These are phyloP conservation scores for Xylota sylvarum DNA, from an alignment of 2,888 invertebrate species.

Conservation along the genomic window DNA sequence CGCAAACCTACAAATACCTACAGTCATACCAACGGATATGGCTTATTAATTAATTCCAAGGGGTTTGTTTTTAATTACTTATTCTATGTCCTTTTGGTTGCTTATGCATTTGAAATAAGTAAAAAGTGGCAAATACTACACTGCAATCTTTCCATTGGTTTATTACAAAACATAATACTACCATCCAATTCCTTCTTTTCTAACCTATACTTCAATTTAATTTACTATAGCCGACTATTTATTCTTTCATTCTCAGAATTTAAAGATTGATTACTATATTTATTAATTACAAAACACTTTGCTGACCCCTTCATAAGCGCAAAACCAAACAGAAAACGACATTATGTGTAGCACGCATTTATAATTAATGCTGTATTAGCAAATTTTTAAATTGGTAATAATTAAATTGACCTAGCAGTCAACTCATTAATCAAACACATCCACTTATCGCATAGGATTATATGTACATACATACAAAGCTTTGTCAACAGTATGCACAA, in stretches of 20 bases:
- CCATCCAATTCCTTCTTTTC: no score
- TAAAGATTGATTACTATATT: not conserved
- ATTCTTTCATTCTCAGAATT: not conserved
- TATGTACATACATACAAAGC: not conserved
- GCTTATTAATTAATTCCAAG: no score
- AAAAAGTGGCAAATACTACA: no score
- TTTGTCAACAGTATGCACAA: constrained; percentile 5
- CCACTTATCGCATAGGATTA: constrained; percentile 12
- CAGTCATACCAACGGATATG: no score
- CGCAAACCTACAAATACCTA: no score
- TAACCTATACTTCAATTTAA: no score
- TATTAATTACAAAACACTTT: not conserved
- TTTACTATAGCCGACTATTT: not conserved
- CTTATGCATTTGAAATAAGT: no score
- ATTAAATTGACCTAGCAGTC: constrained; percentile 64
- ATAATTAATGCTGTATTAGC: not conserved
- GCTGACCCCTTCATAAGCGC: constrained; percentile 10
- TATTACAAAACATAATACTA: no score
- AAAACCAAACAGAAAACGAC: not conserved
- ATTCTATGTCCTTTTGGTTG: no score
- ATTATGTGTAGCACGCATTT: constrained; percentile 27
- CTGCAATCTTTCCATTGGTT: no score
- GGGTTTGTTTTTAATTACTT: no score
- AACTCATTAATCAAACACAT: constrained; percentile 56
- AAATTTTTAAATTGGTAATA: constrained; percentile 29